Evolutionary conservation across 2,888 invertebrate genomes (phyloP).

Genomic region (Sminthurinus aureus): DNA sequence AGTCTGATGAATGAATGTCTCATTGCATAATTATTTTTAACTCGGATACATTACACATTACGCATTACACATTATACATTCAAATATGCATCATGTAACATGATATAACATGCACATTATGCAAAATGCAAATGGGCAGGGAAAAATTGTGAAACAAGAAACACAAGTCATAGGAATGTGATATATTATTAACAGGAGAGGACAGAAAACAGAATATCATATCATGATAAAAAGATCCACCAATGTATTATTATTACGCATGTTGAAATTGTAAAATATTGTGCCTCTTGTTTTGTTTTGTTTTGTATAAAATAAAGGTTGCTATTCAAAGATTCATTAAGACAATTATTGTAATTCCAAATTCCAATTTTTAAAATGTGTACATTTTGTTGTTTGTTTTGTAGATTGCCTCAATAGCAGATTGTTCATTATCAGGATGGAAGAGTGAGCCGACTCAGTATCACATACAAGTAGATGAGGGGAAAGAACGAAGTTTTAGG

Average conservation of each 20-base stretch:
- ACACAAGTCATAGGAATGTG: neutral
- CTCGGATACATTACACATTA: no score
- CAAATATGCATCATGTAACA: no score
- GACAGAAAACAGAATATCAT: neutral
- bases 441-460: conserved; percentile 71
- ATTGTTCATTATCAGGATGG: conserved; percentile 57
- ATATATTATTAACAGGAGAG: neutral
- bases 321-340: neutral
- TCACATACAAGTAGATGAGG: conserved; percentile 92
- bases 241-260: no score
- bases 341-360: neutral
- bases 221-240: neutral
- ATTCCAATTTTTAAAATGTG: neutral
- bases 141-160: neutral
- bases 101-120: neutral
- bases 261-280: no score
- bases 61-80: no score
- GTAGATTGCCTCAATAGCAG: conserved; percentile 31
- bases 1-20: neutral
- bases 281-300: no score
- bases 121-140: neutral
- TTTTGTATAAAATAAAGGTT: no score
- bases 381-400: neutral
- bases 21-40: neutral
- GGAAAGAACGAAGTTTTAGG: conserved; percentile 87